A percentile compares a stretch with the other conserved stretches of the same genome.
Evolutionary conservation across 2,797 vertebrate species (phyloP).

Genomic region (Esox masquinongy): DNA sequence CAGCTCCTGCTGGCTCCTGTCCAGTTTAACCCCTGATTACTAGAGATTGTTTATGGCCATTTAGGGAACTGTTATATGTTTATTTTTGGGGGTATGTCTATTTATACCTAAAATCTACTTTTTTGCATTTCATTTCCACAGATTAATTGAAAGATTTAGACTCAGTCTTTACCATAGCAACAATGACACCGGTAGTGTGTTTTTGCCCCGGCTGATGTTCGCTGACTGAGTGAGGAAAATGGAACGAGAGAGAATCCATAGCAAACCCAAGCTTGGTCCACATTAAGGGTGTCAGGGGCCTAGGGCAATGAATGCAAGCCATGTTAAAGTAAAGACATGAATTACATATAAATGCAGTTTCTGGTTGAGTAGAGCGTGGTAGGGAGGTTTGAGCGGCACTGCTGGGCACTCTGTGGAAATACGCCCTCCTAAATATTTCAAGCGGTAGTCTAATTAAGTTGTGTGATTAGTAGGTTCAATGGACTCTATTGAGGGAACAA

Average conservation of each 20-base stretch:
- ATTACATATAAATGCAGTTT: neutral
- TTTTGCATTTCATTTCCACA: slow-evolving; percentile 12
- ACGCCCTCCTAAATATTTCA: slow-evolving; percentile 47
- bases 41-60: too few species aligned
- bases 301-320: neutral
- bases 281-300: neutral
- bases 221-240: neutral
- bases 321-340: neutral
- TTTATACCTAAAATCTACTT: too few species aligned
- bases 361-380: slow-evolving; percentile 7
- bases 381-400: slow-evolving; percentile 17
- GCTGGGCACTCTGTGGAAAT: slow-evolving; percentile 12
- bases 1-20: too few species aligned
- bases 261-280: neutral
- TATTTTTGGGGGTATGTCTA: too few species aligned
- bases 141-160: slow-evolving; percentile 19
- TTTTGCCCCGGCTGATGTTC: neutral
- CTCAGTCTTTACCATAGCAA: neutral
- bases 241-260: neutral
- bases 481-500: slow-evolving; percentile 21
- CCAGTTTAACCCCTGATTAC: too few species aligned
- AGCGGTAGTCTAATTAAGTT: slow-evolving; percentile 16
- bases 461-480: slow-evolving; percentile 17
- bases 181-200: neutral
- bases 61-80: too few species aligned